A percentile compares a stretch with the other conserved stretches of the same genome.
Evolutionary conservation across 2,113 vertebrate genomes (phyloP).

Genomic region (Isurus oxyrinchus): DNA sequence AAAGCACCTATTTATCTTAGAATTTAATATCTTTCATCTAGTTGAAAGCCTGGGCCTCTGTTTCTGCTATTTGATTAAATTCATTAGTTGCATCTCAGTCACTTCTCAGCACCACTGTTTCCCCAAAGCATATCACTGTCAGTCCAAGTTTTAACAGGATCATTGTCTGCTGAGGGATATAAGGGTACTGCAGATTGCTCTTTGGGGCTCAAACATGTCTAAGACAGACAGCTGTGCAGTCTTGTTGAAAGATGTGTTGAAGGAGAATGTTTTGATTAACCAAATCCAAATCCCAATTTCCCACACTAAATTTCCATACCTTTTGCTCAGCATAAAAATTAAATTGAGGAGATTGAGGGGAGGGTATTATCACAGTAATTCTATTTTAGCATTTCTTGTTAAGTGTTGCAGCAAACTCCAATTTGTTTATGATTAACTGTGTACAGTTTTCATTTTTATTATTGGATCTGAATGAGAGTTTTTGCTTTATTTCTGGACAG

Average conservation of each 20-base stretch:
- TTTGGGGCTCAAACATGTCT: constrained; percentile 9
- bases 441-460: neutral
- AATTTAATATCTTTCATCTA: neutral
- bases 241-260: constrained; percentile 39
- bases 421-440: neutral
- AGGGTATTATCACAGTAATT: constrained; percentile 7
- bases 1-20: neutral
- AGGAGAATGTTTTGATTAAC: constrained; percentile 38
- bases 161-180: constrained; percentile 13
- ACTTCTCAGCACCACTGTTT: neutral
- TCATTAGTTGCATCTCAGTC: constrained; percentile 28
- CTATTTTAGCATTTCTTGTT: neutral
- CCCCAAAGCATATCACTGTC: neutral
- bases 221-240: constrained; percentile 35
- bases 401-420: neutral
- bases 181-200: constrained; percentile 19
- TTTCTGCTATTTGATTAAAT: constrained; percentile 25
- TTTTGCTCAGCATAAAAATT: constrained; percentile 29
- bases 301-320: constrained; percentile 20
- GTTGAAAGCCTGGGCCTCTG: neutral
- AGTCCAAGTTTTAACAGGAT: constrained; percentile 18
- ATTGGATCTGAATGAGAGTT: neutral
- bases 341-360: neutral
- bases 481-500: neutral
- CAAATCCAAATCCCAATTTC: constrained; percentile 40